Conservation (phyloP, 2,113 vertebrate species). For the Clarias gariepinus region DNA sequence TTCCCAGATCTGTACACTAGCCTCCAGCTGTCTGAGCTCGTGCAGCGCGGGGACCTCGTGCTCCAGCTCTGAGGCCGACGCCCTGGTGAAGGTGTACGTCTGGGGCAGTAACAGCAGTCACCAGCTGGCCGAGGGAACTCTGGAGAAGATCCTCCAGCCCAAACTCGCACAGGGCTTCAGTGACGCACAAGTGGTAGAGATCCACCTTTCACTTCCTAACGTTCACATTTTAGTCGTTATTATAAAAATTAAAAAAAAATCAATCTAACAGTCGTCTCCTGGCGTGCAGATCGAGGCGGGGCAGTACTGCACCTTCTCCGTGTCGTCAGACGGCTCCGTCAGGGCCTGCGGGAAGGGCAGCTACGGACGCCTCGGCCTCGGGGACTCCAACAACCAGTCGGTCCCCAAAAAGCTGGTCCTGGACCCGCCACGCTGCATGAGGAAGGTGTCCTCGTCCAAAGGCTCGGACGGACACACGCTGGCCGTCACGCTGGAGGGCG, state of each 20-base stretch:
- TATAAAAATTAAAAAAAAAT: too few species aligned
- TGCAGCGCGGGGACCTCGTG: slow-evolving; percentile 67
- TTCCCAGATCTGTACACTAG: slow-evolving; percentile 76
- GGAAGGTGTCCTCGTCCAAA: slow-evolving; percentile 79
- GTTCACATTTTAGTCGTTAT: background rate
- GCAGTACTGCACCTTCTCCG: slow-evolving; percentile 80
- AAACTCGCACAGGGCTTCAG: slow-evolving; percentile 80
- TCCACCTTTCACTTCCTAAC: too few species aligned
- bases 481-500: slow-evolving; percentile 76
- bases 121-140: slow-evolving; percentile 79
- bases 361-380: slow-evolving; percentile 78
- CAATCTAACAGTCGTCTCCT: background rate
- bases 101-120: slow-evolving; percentile 84
- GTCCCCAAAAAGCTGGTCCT: slow-evolving; percentile 79
- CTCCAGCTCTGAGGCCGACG: slow-evolving; percentile 63
- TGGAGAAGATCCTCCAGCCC: slow-evolving; percentile 80
- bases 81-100: slow-evolving; percentile 74
- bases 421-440: slow-evolving; percentile 76
- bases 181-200: slow-evolving; percentile 76
- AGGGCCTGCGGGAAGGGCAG: slow-evolving; percentile 81
- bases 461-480: slow-evolving; percentile 80
- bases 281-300: slow-evolving; percentile 76
- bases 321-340: slow-evolving; percentile 76
- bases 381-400: slow-evolving; percentile 81
- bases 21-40: slow-evolving; percentile 76